Percentiles rank a stretch among this genome's conserved stretches.
phyloP scores from a whole-genome alignment of 1,140 invertebrate genomes.

The Pseudachorutes palmiensis region DNA sequence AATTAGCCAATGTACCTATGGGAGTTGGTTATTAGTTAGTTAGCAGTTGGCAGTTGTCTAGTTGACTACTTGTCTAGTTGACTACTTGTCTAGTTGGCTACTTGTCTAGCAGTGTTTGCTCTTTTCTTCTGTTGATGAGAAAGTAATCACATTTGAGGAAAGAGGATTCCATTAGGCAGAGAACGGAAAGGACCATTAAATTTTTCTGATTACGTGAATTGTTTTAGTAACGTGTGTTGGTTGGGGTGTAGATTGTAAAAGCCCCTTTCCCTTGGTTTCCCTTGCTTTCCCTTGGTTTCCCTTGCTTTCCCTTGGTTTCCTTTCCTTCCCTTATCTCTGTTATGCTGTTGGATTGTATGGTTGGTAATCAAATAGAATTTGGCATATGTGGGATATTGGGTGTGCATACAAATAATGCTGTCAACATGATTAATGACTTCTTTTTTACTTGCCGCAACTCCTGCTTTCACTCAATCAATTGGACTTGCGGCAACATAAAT shows the following conservation, averaged over 20 bases:
- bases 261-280: too few relatives aligned
- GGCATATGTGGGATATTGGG: slow-evolving; percentile 39
- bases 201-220: neutral
- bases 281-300: too few relatives aligned
- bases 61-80: too few relatives aligned
- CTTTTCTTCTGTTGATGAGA: too few relatives aligned
- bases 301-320: too few relatives aligned
- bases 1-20: too few relatives aligned
- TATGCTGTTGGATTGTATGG: too few relatives aligned
- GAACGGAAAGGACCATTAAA: neutral
- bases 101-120: neutral
- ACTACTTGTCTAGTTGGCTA: too few relatives aligned
- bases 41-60: too few relatives aligned
- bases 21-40: too few relatives aligned
- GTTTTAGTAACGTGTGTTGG: neutral
- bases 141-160: neutral
- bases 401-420: slow-evolving; percentile 40
- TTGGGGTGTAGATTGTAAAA: neutral
- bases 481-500: slow-evolving; percentile 40
- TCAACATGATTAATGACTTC: slow-evolving; percentile 40
- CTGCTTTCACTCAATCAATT: slow-evolving; percentile 24
- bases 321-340: too few relatives aligned
- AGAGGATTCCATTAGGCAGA: neutral
- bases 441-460: slow-evolving; percentile 21
- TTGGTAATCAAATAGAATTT: too few relatives aligned